These are phyloP conservation scores for Actias luna DNA, from an alignment of 2,888 invertebrate species.

Conservation along the genomic window DNA sequence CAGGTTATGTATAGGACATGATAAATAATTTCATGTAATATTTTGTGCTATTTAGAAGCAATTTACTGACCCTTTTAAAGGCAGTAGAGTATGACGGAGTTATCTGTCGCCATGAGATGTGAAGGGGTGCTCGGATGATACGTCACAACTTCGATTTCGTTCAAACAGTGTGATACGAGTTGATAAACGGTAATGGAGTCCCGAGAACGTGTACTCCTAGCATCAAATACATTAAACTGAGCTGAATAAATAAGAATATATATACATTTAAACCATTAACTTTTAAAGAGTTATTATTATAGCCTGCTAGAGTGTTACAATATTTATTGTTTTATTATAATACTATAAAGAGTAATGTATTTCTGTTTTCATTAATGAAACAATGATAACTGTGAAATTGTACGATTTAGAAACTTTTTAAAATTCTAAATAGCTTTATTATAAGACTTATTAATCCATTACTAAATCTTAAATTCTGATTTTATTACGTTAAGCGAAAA, in stretches of 20 bases:
- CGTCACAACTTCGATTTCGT: conserved; percentile 56
- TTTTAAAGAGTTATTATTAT: not conserved
- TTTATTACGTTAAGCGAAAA: too few species aligned
- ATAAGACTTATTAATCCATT: too few species aligned
- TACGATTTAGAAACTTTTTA: too few species aligned
- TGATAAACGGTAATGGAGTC: conserved; percentile 74
- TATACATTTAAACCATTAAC: not conserved
- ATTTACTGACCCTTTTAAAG: conserved; percentile 40
- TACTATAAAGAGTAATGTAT: not conserved
- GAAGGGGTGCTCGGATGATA: conserved; percentile 50
- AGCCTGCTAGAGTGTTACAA: not conserved
- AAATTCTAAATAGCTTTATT: too few species aligned
- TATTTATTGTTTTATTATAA: not conserved
- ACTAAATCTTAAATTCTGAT: too few species aligned
- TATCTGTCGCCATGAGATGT: conserved; percentile 57
- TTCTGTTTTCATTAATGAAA: too few species aligned
- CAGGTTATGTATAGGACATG: conserved; percentile 1
- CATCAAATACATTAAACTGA: not conserved
- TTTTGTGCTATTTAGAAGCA: conserved; percentile 20
- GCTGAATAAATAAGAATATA: not conserved
- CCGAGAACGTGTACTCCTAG: conserved; percentile 41
- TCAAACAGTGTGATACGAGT: conserved; percentile 48
- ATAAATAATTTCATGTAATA: conserved; percentile 7
- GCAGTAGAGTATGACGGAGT: conserved; percentile 52
- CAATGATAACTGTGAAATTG: too few species aligned